Evolutionary conservation across 1,140 invertebrate species (phyloP), one percentile per base, ranked within the genome.

Genomic region (Zeugodacus cucurbitae): DNA sequence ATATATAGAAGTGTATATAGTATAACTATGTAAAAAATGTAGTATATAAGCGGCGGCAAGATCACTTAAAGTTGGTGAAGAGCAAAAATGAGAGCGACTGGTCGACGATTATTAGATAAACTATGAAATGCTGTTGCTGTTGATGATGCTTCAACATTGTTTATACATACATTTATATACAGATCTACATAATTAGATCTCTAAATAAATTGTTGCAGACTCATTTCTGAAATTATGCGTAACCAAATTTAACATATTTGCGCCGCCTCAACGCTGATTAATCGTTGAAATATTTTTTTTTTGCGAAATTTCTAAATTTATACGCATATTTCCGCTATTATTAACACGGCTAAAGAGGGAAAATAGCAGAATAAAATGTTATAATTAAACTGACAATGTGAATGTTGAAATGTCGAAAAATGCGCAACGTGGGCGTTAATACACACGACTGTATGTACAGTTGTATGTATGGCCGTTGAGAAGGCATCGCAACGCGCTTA

Each of bases 351-450:
- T 48, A n/a, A 82, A 41, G 67, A 41, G 48, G 14, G 20, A 54
- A 54, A 3, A 54, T 54, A 54, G 14, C 48, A 20, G 48, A 54
- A 17, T 54, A 54, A 29, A 44, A 10, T 29, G 34, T 82, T 82
- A 82, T 82, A 82, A 82, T n/a, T 48, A 82, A 82, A 82, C 44
- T 44, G 44, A 48, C 14, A 54, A 3, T 48, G 26, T 82, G 74
- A 82, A 44, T 48, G 74, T 8, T 22, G 26, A 82, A 48, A 82
- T 82, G n/a, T 20, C 17, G 74, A 82, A 82, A 82, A 82, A 82
- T 82, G 74, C 41, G n/a, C 74, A 82, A 82, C 74, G 74, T 82
- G 44, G 74, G 37, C 44, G 74, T n/a, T 26, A 54, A 54, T 54
- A n/a, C n/a, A n/a, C n/a, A n/a, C n/a, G n/a, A n/a, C n/a, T n/a